Evolutionary conservation across 2,797 vertebrate species (phyloP).

Genomic region (Craterocephalus amniculus): DNA sequence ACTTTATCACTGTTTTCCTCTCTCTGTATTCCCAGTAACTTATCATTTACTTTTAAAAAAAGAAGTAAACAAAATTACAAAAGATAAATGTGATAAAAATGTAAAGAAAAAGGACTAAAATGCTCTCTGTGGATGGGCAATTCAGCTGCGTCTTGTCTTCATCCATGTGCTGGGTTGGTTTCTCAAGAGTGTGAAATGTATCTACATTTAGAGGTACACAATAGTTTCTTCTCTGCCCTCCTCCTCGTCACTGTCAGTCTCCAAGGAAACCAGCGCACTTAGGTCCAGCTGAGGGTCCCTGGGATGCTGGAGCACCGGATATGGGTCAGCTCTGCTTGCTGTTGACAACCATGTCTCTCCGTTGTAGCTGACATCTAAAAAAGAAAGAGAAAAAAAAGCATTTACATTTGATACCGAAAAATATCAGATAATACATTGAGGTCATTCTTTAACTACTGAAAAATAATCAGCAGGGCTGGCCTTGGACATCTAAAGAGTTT

Average conservation of each 20-base stretch:
- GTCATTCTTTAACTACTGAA: conserved; percentile 25
- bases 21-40: conserved; percentile 28
- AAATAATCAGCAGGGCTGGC: conserved; percentile 37
- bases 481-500: conserved; percentile 52
- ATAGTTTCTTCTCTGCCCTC: conserved; percentile 84
- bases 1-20: conserved; percentile 18
- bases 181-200: conserved; percentile 15
- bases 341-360: conserved; percentile 67
- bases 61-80: not conserved
- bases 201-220: conserved; percentile 81
- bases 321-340: conserved; percentile 55
- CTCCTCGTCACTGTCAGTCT: conserved; percentile 78
- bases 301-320: conserved; percentile 49
- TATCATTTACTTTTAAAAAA: not conserved
- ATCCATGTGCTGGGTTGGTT: conserved; percentile 15
- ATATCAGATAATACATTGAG: not conserved
- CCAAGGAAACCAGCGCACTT: conserved; percentile 72
- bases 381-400: not conserved
- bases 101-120: conserved; percentile 5
- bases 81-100: conserved; percentile 2
- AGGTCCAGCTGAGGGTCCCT: conserved; percentile 69
- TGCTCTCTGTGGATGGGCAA: conserved; percentile 12
- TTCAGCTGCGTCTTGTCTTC: conserved; percentile 7
- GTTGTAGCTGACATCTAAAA: conserved; percentile 73
- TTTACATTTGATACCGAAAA: not conserved